Base-by-base conservation (phyloP, 2,888 invertebrate species). In the Phengaris arion region DNA sequence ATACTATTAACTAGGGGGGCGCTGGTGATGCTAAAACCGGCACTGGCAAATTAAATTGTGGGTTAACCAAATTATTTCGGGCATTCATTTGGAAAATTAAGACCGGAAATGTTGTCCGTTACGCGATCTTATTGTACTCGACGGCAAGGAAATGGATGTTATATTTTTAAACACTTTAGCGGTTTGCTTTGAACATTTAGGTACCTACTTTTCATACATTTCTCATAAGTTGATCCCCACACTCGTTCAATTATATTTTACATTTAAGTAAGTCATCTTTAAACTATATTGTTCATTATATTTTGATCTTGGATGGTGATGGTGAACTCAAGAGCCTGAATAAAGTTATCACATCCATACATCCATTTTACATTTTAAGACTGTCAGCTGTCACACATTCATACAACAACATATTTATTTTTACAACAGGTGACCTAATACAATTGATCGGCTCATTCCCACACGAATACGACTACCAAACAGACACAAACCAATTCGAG, bases 371-470 rank as follows among this genome's bases (percentile, higher is more conserved):
- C 64, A 64, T 45, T 35, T 45, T 12, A 52, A 52, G 35, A 35
- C 35, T 45, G 12, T 12, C 52, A 52, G 2, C 64, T 45, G 10
- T 1, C 6, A 69, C 48, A 48, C 69, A 48, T 48, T 48, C 7
- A 69, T 69, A 69, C 15, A 68, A 68, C 46, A 55, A 46, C 35
- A 35, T 35, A 35, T 35, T 69, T 81, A 77, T 77, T 82, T 83
- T 76, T 80, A 84, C 81, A 83, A 89, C 94, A 94, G 94, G 94
- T 92, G 94, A 94, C 79, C 86, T 94, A 73, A 93, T 94, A 75
- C 91, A 94, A 86, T 86, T 94, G 78, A 93, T 94, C 84, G 94
- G 94, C 7, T 82, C 93, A 83, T 93, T 94, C 78, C 94, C 94
- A 75, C 91, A 93, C 82, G 93, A 93, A 83, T 93, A 89, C 83